Evolutionary conservation across 2,113 vertebrate species (phyloP), one percentile per base, ranked within the genome.

Genomic region (Balaeniceps rex): DNA sequence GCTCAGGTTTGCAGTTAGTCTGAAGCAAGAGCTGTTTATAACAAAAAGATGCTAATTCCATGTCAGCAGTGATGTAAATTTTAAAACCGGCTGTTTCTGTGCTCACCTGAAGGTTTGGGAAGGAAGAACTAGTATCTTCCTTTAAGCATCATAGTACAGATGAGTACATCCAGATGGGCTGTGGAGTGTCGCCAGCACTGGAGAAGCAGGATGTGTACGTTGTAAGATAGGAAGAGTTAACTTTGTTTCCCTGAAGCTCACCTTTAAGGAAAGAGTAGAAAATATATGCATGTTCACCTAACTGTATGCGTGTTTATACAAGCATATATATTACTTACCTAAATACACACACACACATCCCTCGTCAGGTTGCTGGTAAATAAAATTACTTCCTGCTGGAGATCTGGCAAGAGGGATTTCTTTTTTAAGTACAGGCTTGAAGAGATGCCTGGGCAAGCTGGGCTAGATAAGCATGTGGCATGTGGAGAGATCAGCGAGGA

Each of bases 251-350:
- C 49, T 47, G 86, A 92, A 93, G 69, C 54, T 89, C 49, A 46
- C 36, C 70, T 87, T 68, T 64, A 66, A 75, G 75, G 71, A 83
- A 70, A 64, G 8, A 79, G 16, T 40, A 69, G 51, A 86, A 94
- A 66, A 90, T 47, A 52, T 8, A 18, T n/a, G 18, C 23, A 12
- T 46, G 54, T 82, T 94, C 66, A 26, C 31, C 65, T 79, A 33
- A 68, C 72, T 71, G 24, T 47, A 28, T 80, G 75, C 66, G 3
- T 94, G 91, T 94, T 96, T 96, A 80, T 94, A 76, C 94, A 94
- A 70, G 91, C 36, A 15, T 57, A 24, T 75, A 3, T 84, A 46
- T 90, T 47, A 29, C 82, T 79, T 87, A 44, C 7, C 14, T 52
- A 90, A 94, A 92, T 66, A 70, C 34, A 29, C 46, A 64, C 46